Evolutionary conservation across 2,797 vertebrate species (phyloP).

Genomic region (Poecilia picta): DNA sequence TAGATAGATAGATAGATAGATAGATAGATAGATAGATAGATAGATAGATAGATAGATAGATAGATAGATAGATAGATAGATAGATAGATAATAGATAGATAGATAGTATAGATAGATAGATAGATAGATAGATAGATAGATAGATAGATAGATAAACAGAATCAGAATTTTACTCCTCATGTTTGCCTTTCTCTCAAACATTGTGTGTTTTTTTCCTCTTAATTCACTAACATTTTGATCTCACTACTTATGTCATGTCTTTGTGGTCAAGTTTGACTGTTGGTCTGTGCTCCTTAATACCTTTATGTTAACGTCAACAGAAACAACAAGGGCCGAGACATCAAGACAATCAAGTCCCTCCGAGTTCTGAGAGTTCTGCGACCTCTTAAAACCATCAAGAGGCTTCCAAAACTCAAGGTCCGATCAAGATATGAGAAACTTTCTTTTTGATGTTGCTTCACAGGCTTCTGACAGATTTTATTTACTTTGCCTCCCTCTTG

Average conservation of each 20-base stretch:
- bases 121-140: not conserved
- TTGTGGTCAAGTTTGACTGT: conserved; percentile 1
- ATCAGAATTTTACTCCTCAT: not conserved
- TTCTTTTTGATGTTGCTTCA: not conserved
- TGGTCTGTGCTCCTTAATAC: conserved; percentile 10
- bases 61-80: too few relatives aligned
- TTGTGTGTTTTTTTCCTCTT: conserved; percentile 7
- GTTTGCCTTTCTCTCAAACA: conserved; percentile 15
- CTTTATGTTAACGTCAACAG: conserved; percentile 71
- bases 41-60: not conserved
- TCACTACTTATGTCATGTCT: conserved; percentile 22
- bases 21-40: too few relatives aligned
- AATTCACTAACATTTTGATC: conserved; percentile 23
- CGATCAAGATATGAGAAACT: not conserved
- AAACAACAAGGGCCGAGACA: conserved; percentile 97
- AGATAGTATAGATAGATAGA: not conserved
- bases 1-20: too few relatives aligned
- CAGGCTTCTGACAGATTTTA: conserved; percentile 18
- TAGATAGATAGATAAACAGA: not conserved
- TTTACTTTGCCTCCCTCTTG: not conserved
- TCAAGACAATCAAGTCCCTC: conserved; percentile 99
- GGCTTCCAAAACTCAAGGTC: conserved; percentile 99
- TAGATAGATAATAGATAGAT: too few relatives aligned
- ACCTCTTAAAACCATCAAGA: conserved; percentile 98
- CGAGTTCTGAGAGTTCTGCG: conserved; percentile 92